Evolutionary conservation across 2,888 invertebrate genomes (phyloP).

Genomic region (Drosophila subsilvestris): DNA sequence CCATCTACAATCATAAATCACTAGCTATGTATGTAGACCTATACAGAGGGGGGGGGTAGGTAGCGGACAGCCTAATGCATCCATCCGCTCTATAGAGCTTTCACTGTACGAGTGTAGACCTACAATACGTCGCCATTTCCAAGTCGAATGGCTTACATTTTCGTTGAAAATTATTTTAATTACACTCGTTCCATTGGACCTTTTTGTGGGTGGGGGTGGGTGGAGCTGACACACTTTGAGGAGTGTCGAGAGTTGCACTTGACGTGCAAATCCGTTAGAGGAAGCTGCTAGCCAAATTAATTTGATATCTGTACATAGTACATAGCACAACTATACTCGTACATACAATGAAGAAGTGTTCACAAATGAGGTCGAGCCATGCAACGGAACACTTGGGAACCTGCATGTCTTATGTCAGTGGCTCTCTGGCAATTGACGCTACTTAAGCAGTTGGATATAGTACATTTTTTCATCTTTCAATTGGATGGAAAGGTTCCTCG

Average conservation of each 20-base stretch:
- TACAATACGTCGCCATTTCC: background rate
- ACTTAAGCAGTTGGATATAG: slow-evolving; percentile 12
- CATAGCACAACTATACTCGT: too few species aligned
- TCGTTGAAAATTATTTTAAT: background rate
- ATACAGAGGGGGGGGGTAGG: too few species aligned
- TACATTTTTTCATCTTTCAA: slow-evolving; percentile 23
- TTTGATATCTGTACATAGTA: slow-evolving; percentile 1
- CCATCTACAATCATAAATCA: too few species aligned
- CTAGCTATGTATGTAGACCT: too few species aligned
- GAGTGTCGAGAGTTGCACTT: slow-evolving; percentile 8
- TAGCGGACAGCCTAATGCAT: too few species aligned
- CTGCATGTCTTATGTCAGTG: background rate
- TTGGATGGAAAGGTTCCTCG: slow-evolving; percentile 21
- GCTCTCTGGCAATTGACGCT: slow-evolving; percentile 21
- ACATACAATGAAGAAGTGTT: slow-evolving; percentile 6
- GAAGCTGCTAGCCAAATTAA: slow-evolving; percentile 17
- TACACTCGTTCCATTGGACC: background rate
- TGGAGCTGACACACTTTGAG: background rate
- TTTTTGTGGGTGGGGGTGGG: background rate
- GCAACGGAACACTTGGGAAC: background rate
- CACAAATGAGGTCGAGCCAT: slow-evolving; percentile 5
- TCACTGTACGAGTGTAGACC: background rate
- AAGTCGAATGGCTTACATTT: background rate
- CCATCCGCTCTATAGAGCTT: background rate
- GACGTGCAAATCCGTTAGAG: background rate